These are phyloP conservation scores for Tribolium castaneum DNA, from an alignment of 1,140 invertebrate species.

Conservation along the genomic window DNA sequence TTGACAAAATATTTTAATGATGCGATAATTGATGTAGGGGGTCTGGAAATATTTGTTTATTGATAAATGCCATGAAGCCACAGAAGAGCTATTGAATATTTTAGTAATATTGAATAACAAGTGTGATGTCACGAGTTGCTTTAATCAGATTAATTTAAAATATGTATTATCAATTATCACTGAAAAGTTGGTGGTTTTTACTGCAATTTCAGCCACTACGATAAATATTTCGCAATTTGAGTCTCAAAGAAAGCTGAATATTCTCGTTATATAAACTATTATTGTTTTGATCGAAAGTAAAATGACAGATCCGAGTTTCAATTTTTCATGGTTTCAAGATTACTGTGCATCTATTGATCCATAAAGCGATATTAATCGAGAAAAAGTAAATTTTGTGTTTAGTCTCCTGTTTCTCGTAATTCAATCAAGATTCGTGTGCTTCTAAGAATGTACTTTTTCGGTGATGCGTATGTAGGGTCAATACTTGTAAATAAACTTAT, in stretches of 20 bases:
- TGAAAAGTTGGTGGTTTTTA: background rate
- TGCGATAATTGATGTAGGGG: background rate
- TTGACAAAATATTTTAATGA: background rate
- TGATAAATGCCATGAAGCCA: background rate
- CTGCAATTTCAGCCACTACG: background rate
- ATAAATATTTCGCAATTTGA: background rate
- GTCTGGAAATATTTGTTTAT: background rate
- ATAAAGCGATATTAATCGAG: background rate
- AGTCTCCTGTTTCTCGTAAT: background rate
- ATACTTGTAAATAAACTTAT: slow-evolving; percentile 24
- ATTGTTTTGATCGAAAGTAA: background rate
- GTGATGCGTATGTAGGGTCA: background rate
- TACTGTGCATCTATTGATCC: background rate
- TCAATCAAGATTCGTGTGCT: background rate
- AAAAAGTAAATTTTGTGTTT: background rate
- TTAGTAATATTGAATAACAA: background rate
- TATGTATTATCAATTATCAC: background rate
- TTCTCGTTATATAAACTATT: background rate
- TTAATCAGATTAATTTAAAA: background rate
- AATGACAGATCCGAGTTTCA: background rate
- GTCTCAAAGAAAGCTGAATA: background rate
- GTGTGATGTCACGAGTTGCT: background rate
- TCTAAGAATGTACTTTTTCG: background rate
- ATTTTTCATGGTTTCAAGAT: slow-evolving; percentile 15
- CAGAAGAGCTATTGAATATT: background rate